These are phyloP conservation scores for Phyllotreta cruciferae DNA, from an alignment of 2,888 invertebrate species.

Conservation along the genomic window DNA sequence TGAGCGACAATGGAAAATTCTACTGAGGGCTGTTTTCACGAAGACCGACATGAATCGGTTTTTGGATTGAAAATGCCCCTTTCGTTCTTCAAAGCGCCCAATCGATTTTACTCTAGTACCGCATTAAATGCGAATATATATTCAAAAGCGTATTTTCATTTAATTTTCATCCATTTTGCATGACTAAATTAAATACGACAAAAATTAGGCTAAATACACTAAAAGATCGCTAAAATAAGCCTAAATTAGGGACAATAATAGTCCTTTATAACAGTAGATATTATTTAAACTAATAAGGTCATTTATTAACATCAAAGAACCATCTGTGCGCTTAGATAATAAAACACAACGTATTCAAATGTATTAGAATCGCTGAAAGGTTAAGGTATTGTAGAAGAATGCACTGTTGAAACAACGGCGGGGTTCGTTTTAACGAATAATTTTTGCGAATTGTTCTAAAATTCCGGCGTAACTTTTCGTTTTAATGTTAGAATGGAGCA, in stretches of 20 bases:
- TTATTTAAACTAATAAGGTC: no score
- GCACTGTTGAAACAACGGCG: background rate
- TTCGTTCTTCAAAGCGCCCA: background rate
- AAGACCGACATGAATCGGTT: constrained; percentile 3
- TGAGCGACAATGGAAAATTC: constrained; percentile 24
- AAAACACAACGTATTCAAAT: background rate
- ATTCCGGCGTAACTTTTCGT: constrained; percentile 2
- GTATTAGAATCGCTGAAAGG: background rate
- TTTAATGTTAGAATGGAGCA: constrained; percentile 1
- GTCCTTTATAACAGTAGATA: no score
- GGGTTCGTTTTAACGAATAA: constrained; percentile 6
- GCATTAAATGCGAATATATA: background rate
- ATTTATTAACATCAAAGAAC: no score
- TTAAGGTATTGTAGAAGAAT: background rate
- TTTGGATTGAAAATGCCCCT: no score
- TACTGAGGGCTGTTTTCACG: constrained; percentile 16
- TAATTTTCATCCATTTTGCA: no score
- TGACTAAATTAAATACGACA: no score
- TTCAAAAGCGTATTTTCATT: background rate
- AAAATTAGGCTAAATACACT: no score
- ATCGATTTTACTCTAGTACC: background rate
- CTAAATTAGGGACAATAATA: no score
- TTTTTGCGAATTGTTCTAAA: background rate
- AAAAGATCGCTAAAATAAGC: no score
- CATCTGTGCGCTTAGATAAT: no score